Base-by-base conservation (phyloP, 2,797 vertebrate genomes). In the Ispidina lecontei region DNA sequence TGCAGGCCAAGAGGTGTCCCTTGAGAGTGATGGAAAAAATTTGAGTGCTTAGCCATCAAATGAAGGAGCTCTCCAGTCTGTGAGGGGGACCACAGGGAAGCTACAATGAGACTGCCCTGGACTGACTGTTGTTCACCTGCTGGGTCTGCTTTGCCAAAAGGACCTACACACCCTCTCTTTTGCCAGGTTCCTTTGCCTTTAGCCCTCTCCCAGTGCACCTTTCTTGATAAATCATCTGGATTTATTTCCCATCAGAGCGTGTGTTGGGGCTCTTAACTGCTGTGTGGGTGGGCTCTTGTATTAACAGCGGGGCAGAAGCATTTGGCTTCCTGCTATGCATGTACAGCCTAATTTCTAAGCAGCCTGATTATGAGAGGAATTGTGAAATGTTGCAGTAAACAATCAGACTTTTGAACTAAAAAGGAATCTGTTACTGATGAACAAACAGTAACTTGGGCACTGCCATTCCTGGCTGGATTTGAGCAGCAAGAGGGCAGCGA, bases 241-340 rank as follows among this genome's bases (percentile, higher is more conserved):
- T 79, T 67, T 82, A 17, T 87, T 83, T 60, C 51, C 67, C 60
- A 26, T 8, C 7, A 12, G 81, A 71, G n/a, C 0, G 1, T 4
- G 17, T 37, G 18, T 18, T 0, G 0, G 17, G 39, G 80, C 18
- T 78, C 74, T 84, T 63, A 7, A 19, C n/a, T 13, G 10, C 56
- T 17, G 20, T 18, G 72, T 39, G 82, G 26, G 59, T 77, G 49
- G 29, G 82, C 58, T 69, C 83, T 86, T 56, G 43, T 63, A 54
- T 35, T 35, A 55, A 43, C 79, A 95, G 70, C 88, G 81, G 83
- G 76, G 63, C 77, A 92, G 87, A 83, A 41, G 77, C 63, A 47
- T 75, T 92, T 72, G 67, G 63, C 67, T 94, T 84, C 94, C 88
- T 67, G 83, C 75, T 76, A 10, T 15, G 81, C 35, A 6, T 29